phyloP scores from a whole-genome alignment of 2,797 vertebrate genomes.

The Gymnoscopelus microlampas region DNA sequence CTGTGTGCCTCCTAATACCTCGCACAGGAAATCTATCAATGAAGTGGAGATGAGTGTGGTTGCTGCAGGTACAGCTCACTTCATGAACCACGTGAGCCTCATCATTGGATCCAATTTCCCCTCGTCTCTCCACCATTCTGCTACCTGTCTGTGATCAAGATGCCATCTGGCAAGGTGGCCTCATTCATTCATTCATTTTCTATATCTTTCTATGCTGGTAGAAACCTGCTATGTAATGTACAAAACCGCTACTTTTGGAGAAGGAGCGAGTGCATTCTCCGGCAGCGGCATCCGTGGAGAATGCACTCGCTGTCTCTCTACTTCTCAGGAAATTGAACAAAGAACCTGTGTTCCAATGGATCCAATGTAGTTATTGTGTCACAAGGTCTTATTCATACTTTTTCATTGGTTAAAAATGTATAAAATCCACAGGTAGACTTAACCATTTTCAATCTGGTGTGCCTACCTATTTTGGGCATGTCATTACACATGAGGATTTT shows the following conservation, averaged over 20 bases:
- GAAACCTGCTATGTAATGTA: too few species aligned
- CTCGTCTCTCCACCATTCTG: constrained; percentile 17
- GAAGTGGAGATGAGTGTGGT: constrained; percentile 37
- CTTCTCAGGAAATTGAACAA: not conserved
- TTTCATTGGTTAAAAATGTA: too few species aligned
- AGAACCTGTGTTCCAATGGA: not conserved
- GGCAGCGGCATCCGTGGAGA: too few species aligned
- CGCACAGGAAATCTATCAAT: not conserved
- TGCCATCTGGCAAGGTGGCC: not conserved
- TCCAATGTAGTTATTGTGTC: too few species aligned
- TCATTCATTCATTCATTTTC: not conserved
- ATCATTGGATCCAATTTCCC: constrained; percentile 1
- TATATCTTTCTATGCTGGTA: too few species aligned
- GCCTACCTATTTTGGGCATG: too few species aligned
- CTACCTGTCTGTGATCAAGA: constrained; percentile 33
- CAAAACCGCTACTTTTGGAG: not conserved
- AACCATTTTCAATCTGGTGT: too few species aligned
- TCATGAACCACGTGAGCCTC: constrained; percentile 23
- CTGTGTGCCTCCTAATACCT: not conserved
- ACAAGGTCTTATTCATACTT: too few species aligned
- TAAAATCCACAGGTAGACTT: too few species aligned
- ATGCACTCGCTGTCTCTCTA: too few species aligned
- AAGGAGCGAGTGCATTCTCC: too few species aligned
- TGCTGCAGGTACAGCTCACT: not conserved
- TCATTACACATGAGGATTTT: too few species aligned